These are phyloP conservation scores for Platanista minor DNA, from an alignment of 2,113 vertebrate species.

Conservation along the genomic window DNA sequence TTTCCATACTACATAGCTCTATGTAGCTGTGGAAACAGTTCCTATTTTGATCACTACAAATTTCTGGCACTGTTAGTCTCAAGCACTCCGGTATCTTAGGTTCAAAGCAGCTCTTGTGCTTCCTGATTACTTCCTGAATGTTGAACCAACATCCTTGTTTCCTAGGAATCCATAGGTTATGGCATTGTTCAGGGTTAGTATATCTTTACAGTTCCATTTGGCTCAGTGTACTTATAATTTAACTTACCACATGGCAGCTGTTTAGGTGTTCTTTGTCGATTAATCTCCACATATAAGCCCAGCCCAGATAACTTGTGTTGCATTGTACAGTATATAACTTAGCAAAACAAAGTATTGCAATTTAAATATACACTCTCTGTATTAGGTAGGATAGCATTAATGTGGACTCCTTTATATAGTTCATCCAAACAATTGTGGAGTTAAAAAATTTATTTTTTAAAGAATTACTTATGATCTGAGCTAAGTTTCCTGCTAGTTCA, in stretches of 20 bases:
- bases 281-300: neutral
- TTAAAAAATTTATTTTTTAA: neutral
- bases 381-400: neutral
- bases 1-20: neutral
- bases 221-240: neutral
- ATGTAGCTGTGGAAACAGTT: neutral
- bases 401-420: neutral
- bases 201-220: neutral
- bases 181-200: neutral
- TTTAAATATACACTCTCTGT: neutral
- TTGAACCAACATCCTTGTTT: neutral
- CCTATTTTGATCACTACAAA: neutral
- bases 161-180: neutral
- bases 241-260: neutral
- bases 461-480: neutral
- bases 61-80: neutral
- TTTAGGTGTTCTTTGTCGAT: neutral
- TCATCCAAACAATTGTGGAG: neutral
- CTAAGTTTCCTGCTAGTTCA: neutral
- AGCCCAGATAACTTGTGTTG: neutral
- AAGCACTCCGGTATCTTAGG: neutral
- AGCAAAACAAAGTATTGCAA: neutral
- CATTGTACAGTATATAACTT: neutral
- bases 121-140: neutral
- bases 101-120: neutral